These are phyloP conservation scores for Paelopatides confundens DNA, from an alignment of 53 echinoderm and acorn worm species.

Conservation along the genomic window DNA sequence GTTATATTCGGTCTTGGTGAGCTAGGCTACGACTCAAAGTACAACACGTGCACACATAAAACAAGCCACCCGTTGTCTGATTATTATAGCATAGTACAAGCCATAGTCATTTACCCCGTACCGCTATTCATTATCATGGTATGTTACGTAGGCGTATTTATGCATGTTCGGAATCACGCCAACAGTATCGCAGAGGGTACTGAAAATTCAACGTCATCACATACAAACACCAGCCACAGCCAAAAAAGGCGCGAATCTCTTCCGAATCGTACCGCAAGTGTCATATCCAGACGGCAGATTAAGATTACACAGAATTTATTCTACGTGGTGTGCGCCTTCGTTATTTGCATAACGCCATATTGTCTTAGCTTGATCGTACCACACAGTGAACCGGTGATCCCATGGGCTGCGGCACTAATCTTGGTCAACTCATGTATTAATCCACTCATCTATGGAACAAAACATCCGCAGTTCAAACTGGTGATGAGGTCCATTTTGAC, in stretches of 20 bases:
- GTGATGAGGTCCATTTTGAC: conserved; percentile 84
- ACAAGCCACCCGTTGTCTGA: conserved; percentile 87
- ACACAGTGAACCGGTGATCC: conserved; percentile 86
- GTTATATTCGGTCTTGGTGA: conserved; percentile 82
- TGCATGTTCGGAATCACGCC: conserved; percentile 70
- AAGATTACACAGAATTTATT: conserved; percentile 96
- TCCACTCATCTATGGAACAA: conserved; percentile 88
- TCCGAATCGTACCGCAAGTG: conserved; percentile 66
- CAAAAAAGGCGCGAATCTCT: conserved; percentile 71
- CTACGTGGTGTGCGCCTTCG: conserved; percentile 92
- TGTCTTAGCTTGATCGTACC: conserved; percentile 89
- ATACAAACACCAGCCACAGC: conserved; percentile 68
- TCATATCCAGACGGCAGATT: conserved; percentile 68
- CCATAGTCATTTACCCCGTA: conserved; percentile 85
- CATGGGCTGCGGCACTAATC: conserved; percentile 91
- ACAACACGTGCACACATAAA: conserved; percentile 92
- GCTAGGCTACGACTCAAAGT: conserved; percentile 85
- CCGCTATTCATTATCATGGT: conserved; percentile 76
- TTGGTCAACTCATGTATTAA: conserved; percentile 88
- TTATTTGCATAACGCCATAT: conserved; percentile 92
- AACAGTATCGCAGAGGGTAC: conserved; percentile 83
- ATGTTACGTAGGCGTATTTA: conserved; percentile 78
- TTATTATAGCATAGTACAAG: conserved; percentile 87
- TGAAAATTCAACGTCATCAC: conserved; percentile 80
- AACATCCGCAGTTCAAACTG: conserved; percentile 89